Percentiles rank a stretch among this genome's conserved stretches.
Conservation (phyloP, 2,888 invertebrate genomes). For the Acleris laterana region DNA sequence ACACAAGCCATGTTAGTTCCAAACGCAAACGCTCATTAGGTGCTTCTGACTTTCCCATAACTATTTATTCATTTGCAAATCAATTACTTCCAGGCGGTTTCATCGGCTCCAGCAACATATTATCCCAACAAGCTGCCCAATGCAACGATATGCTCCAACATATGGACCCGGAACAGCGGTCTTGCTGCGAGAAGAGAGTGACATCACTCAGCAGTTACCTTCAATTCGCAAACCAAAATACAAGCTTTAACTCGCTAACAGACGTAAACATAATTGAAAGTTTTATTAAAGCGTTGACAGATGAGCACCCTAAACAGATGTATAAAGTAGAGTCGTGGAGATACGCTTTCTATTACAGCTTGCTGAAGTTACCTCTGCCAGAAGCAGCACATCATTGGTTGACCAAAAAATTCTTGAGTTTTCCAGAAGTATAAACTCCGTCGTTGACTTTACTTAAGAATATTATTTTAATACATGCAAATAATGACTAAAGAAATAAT, state of each 20-base stretch:
- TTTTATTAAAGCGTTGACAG: conserved; percentile 86
- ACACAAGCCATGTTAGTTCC: too few species aligned
- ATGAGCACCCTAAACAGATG: conserved; percentile 82
- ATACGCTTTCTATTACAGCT: conserved; percentile 86
- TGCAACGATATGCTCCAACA: conserved; percentile 86
- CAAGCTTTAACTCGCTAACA: conserved; percentile 74
- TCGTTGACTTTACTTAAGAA: background rate
- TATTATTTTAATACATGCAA: too few species aligned
- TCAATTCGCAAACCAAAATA: conserved; percentile 64
- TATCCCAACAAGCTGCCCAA: conserved; percentile 85
- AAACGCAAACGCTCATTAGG: too few species aligned
- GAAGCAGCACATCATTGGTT: conserved; percentile 84
- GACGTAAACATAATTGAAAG: conserved; percentile 84
- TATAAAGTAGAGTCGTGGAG: conserved; percentile 89
- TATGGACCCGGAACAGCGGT: conserved; percentile 86
- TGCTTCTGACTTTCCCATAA: too few species aligned
- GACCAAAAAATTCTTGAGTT: conserved; percentile 85
- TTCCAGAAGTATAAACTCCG: conserved; percentile 75
- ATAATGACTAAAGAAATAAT: too few species aligned
- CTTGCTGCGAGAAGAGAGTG: conserved; percentile 88
- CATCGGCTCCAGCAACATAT: conserved; percentile 87
- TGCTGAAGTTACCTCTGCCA: conserved; percentile 86
- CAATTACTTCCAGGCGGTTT: conserved; percentile 86
- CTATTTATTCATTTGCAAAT: background rate
- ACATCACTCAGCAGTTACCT: conserved; percentile 85